phyloP scores from a whole-genome alignment of 2,113 vertebrate species.

The Apodemus speciosus region DNA sequence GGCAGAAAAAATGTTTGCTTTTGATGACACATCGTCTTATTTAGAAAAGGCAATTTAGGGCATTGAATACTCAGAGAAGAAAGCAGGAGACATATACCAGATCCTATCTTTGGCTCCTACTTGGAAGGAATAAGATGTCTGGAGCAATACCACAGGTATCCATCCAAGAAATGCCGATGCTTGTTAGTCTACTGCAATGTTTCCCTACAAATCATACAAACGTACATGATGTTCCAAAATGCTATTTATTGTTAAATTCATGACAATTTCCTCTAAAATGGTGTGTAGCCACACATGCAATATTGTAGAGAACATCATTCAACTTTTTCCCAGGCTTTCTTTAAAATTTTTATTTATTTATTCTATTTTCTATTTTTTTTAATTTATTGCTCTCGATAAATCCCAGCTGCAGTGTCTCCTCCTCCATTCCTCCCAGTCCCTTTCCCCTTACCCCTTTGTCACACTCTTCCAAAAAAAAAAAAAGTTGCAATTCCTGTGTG shows the following conservation, averaged over 20 bases:
- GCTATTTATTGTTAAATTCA: background rate
- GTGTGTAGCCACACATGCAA: background rate
- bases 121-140: conserved; percentile 45
- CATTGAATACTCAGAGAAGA: background rate
- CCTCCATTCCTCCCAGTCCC: background rate
- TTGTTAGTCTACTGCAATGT: background rate
- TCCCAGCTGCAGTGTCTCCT: too few species aligned
- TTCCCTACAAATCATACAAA: conserved; percentile 24
- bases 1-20: conserved; percentile 39
- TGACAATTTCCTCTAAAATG: background rate
- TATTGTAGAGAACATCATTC: background rate
- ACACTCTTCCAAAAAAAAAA: background rate
- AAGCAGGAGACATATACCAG: conserved; percentile 7
- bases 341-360: background rate
- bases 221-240: background rate
- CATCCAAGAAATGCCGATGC: background rate
- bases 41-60: background rate
- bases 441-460: too few species aligned
- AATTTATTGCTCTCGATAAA: background rate
- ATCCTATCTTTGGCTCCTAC: conserved; percentile 20
- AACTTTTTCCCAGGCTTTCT: background rate
- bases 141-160: background rate
- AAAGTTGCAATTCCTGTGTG: background rate
- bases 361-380: background rate
- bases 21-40: conserved; percentile 49